Evolutionary conservation across 2,113 vertebrate genomes (phyloP).

Genomic region (Piaya cayana): DNA sequence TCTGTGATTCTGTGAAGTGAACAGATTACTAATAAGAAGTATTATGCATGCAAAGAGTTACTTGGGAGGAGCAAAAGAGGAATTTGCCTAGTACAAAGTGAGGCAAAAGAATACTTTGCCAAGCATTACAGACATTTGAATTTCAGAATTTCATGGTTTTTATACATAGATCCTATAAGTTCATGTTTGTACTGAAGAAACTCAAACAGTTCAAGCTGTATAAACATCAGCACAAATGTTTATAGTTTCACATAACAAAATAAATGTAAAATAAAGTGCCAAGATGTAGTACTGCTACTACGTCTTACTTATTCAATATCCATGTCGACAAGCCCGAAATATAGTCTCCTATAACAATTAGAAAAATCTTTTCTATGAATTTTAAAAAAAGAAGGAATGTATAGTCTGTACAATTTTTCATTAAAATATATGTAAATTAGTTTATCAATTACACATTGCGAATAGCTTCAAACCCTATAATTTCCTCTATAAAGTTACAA

Average conservation of each 20-base stretch:
- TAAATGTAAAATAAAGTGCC: not conserved
- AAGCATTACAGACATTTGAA: not conserved
- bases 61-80: not conserved
- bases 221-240: not conserved
- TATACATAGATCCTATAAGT: not conserved
- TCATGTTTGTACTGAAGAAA: not conserved
- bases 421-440: not conserved
- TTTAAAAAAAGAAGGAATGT: not conserved
- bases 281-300: not conserved
- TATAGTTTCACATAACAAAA: not conserved
- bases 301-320: not conserved
- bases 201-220: not conserved
- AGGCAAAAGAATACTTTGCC: not conserved
- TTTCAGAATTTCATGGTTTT: not conserved
- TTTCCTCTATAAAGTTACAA: not conserved
- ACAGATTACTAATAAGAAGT: not conserved
- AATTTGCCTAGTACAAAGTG: not conserved
- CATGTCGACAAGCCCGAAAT: not conserved
- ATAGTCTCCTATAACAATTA: not conserved
- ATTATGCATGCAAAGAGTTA: not conserved
- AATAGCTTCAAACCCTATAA: not conserved
- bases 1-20: too few relatives aligned
- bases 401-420: not conserved
- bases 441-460: not conserved
- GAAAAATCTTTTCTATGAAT: not conserved